Percentiles rank a stretch among this genome's conserved stretches.
These are phyloP conservation scores for Diaphora mendica DNA, from an alignment of 2,888 invertebrate species.

Conservation along the genomic window DNA sequence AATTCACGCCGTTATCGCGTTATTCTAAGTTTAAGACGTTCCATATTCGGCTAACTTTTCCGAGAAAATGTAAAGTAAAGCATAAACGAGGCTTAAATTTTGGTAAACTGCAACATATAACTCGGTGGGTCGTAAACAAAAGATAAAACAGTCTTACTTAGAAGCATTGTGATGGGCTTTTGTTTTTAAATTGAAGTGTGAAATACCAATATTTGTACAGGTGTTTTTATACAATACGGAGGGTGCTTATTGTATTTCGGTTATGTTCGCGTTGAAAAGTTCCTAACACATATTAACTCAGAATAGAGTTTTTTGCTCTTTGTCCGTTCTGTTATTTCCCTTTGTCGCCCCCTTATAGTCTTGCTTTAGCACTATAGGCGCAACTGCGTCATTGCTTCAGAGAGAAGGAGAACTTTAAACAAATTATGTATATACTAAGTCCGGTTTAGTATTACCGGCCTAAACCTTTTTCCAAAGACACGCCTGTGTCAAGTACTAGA, in stretches of 20 bases:
- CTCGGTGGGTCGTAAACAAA: constrained; percentile 60
- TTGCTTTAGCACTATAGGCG: too few species aligned
- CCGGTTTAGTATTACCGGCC: too few species aligned
- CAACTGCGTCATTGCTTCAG: too few species aligned
- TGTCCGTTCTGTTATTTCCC: too few species aligned
- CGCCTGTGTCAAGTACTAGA: too few species aligned
- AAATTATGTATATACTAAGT: too few species aligned
- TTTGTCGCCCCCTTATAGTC: too few species aligned
- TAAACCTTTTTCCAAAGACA: too few species aligned
- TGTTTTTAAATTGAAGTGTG: constrained; percentile 25
- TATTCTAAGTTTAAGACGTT: constrained; percentile 45
- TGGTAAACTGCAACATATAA: constrained; percentile 63
- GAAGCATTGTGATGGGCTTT: constrained; percentile 35
- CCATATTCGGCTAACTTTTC: constrained; percentile 43
- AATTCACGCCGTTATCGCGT: constrained; percentile 21
- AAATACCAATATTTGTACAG: constrained; percentile 20
- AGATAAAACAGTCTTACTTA: constrained; percentile 57
- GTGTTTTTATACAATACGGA: constrained; percentile 23
- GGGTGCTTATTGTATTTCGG: neutral
- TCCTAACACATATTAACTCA: neutral
- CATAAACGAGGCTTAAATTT: constrained; percentile 61
- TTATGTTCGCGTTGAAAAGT: neutral
- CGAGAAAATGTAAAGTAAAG: constrained; percentile 60
- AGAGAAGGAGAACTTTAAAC: too few species aligned
- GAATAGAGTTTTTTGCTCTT: neutral